These are phyloP conservation scores for Carduelis carduelis DNA, from an alignment of 2,797 vertebrate genomes.

Conservation along the genomic window DNA sequence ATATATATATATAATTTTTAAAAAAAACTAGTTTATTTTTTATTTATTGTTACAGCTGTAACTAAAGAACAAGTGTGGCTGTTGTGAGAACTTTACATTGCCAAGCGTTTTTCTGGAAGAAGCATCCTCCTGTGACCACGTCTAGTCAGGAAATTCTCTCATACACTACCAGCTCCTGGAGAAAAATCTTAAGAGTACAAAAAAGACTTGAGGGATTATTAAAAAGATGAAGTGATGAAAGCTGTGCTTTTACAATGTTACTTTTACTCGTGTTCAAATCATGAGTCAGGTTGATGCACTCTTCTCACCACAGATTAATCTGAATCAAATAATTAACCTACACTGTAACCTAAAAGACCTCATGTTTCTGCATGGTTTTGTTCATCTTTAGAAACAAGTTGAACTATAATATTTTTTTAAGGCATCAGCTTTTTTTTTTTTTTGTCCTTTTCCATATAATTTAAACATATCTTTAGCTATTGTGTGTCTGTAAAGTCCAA, in stretches of 20 bases:
- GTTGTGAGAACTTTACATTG: rapidly evolving
- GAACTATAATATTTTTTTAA: background rate
- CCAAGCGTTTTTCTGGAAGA: background rate
- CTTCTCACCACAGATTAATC: background rate
- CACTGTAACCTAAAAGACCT: background rate
- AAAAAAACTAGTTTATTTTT: background rate
- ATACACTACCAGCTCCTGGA: background rate
- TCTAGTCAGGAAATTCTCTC: background rate
- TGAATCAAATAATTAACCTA: background rate
- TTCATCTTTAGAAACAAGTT: background rate
- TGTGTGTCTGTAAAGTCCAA: background rate
- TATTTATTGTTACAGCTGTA: background rate
- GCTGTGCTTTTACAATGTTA: background rate
- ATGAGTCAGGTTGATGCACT: background rate
- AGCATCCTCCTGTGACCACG: background rate
- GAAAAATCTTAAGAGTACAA: background rate
- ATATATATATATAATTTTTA: too few relatives aligned
- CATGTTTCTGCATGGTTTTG: background rate
- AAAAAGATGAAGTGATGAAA: background rate
- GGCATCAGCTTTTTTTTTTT: background rate
- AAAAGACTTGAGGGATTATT: background rate
- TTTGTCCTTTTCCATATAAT: background rate
- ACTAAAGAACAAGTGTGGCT: background rate
- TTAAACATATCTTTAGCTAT: background rate
- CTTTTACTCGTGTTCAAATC: background rate